A percentile compares a stretch with the other conserved stretches of the same genome.
Conservation (phyloP, 2,113 vertebrate species). For the Anser brachyrhynchus region DNA sequence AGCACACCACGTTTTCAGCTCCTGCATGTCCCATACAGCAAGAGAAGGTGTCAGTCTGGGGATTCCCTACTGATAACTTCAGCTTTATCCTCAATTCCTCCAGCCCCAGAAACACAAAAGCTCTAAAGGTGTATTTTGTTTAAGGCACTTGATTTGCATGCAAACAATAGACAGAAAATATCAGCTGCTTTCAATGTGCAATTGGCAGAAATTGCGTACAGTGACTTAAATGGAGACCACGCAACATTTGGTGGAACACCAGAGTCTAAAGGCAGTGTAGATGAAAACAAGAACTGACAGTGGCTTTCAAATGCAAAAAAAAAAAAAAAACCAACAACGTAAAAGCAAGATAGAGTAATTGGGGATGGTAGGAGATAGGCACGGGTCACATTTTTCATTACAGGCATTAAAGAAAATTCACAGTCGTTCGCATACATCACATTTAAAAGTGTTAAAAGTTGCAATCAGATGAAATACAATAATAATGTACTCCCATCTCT, state of each 20-base stretch:
- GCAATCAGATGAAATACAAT: neutral
- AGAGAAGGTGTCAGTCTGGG: neutral
- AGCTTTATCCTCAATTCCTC: neutral
- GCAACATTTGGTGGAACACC: neutral
- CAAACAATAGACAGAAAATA: neutral
- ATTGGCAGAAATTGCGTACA: neutral
- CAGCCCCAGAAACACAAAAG: neutral
- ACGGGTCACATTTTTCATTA: neutral
- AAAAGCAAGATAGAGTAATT: neutral
- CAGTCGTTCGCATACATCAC: neutral
- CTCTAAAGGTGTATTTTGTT: neutral
- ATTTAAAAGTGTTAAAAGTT: neutral
- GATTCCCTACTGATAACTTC: neutral
- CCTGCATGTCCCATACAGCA: neutral
- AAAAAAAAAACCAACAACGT: neutral
- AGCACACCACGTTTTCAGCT: fast-evolving
- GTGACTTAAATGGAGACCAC: neutral
- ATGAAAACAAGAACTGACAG: neutral
- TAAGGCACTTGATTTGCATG: neutral
- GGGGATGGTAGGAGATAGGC: neutral
- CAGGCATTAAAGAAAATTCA: neutral
- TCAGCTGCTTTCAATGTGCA: neutral
- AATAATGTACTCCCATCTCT: neutral
- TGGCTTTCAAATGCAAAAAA: neutral
- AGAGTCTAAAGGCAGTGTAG: neutral